These are phyloP conservation scores for Rachycentron canadum DNA, from an alignment of 2,797 vertebrate genomes.

Conservation along the genomic window DNA sequence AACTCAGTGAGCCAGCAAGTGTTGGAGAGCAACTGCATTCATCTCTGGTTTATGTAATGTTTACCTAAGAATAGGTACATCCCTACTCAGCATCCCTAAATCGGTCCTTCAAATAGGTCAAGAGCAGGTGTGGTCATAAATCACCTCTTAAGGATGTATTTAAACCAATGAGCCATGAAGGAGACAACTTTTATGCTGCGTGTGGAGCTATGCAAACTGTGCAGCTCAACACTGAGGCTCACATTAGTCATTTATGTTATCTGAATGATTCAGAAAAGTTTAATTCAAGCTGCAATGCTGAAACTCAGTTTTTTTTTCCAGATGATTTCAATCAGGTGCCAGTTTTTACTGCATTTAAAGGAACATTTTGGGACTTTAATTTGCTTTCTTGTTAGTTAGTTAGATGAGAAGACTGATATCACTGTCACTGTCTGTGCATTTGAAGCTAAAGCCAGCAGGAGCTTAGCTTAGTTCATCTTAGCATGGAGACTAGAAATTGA, in stretches of 20 bases:
- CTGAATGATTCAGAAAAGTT: constrained; percentile 14
- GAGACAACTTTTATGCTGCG: constrained; percentile 52
- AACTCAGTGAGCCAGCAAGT: constrained; percentile 63
- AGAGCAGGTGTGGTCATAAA: constrained; percentile 65
- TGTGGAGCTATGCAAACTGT: constrained; percentile 28
- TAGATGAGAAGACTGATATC: not conserved
- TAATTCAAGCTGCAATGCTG: constrained; percentile 11
- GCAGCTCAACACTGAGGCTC: constrained; percentile 7
- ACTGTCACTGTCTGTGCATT: not conserved
- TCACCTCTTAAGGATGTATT: constrained; percentile 57
- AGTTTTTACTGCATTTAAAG: not conserved
- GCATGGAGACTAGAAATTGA: not conserved
- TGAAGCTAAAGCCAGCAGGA: not conserved
- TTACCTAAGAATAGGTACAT: constrained; percentile 72
- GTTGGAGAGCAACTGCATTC: constrained; percentile 53
- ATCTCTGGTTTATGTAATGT: constrained; percentile 78
- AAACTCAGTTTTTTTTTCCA: not conserved
- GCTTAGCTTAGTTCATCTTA: not conserved
- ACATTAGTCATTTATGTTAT: constrained; percentile 5
- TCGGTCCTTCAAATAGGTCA: constrained; percentile 72
- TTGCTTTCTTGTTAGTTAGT: not conserved
- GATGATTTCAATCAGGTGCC: too few relatives aligned
- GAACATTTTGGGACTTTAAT: not conserved
- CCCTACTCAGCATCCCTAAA: constrained; percentile 74
- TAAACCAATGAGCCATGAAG: constrained; percentile 27